These are phyloP conservation scores for Cordilura impudica DNA, from an alignment of 2,888 invertebrate genomes.

Conservation along the genomic window DNA sequence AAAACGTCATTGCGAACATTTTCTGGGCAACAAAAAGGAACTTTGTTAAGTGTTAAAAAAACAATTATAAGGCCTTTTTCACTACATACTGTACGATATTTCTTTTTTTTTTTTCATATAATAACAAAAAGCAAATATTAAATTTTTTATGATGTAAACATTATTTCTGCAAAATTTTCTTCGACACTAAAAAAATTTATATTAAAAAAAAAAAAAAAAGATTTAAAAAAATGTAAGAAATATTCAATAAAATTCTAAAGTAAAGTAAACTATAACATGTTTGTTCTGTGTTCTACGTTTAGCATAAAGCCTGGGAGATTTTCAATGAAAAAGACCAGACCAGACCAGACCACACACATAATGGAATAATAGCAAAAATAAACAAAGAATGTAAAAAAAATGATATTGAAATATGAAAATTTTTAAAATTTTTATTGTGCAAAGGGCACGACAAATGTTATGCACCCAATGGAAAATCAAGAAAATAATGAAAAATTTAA, in stretches of 20 bases:
- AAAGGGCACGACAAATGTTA: no score
- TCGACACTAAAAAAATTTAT: not conserved
- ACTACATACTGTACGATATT: not conserved
- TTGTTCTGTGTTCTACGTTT: not conserved
- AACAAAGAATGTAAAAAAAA: constrained; percentile 3
- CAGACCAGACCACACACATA: constrained; percentile 47
- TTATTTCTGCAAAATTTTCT: not conserved
- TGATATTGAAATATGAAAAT: no score
- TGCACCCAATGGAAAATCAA: no score
- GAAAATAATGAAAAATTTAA: no score
- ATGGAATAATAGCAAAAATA: constrained; percentile 35
- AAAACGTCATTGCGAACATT: no score
- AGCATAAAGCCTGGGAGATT: constrained; percentile 38
- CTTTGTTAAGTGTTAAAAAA: not conserved
- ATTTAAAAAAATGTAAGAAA: no score
- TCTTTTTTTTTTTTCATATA: not conserved
- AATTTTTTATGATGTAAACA: not conserved
- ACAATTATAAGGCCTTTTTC: not conserved
- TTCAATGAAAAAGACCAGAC: constrained; percentile 8
- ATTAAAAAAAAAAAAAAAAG: not conserved
- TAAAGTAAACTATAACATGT: not conserved
- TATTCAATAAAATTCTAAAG: not conserved
- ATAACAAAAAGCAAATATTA: not conserved
- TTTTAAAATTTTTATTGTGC: no score
- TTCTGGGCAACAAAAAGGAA: not conserved